phyloP scores from a whole-genome alignment of 2,888 invertebrate species.

The Brachypalpus laphriformis region DNA sequence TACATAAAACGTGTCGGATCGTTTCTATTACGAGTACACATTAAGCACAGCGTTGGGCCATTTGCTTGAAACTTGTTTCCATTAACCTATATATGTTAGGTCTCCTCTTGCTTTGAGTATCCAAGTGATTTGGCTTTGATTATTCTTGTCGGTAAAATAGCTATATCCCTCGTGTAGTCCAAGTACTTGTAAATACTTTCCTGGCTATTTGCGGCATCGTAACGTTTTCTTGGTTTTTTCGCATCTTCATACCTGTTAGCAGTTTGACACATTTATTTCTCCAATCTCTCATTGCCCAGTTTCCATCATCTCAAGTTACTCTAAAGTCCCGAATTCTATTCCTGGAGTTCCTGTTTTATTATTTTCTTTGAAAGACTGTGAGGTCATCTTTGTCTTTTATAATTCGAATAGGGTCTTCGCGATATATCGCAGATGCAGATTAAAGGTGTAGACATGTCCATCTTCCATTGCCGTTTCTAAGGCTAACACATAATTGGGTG shows the following conservation, averaged over 20 bases:
- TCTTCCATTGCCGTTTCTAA: no score
- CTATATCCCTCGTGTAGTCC: background rate
- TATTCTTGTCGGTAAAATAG: background rate
- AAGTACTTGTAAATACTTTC: background rate
- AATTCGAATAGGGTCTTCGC: background rate
- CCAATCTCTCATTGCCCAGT: background rate
- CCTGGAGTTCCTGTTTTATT: background rate
- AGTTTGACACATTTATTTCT: background rate
- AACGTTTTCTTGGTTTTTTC: background rate
- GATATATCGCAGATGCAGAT: background rate
- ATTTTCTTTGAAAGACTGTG: background rate
- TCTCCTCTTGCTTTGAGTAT: background rate
- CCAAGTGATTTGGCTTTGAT: background rate
- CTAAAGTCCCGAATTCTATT: background rate
- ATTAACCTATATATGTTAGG: background rate
- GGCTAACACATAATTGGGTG: no score
- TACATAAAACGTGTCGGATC: background rate
- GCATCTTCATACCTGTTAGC: no score
- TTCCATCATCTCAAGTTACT: background rate
- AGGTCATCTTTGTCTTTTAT: background rate
- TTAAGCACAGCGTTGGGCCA: background rate
- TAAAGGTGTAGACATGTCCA: background rate
- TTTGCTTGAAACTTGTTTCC: background rate
- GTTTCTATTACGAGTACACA: background rate
- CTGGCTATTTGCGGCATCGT: background rate